Evolutionary conservation across 2,113 vertebrate genomes (phyloP).

Genomic region (Sclerurus mexicanus): DNA sequence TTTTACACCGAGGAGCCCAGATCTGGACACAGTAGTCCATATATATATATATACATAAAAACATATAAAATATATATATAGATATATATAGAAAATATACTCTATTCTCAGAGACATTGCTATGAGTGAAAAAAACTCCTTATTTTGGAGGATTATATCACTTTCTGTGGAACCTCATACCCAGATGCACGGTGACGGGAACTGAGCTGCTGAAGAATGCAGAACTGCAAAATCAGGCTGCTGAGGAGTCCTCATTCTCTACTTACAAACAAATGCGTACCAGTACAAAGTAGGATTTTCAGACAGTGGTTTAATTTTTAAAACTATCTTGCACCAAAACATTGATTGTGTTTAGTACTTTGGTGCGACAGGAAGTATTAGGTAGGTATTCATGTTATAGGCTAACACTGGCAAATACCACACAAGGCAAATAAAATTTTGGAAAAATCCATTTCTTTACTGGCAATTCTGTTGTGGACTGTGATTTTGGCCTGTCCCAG

Average conservation of each 20-base stretch:
- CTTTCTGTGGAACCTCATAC: not conserved
- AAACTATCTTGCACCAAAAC: not conserved
- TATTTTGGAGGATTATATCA: not conserved
- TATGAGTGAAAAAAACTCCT: not conserved
- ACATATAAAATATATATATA: too few relatives aligned
- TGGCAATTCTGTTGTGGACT: not conserved
- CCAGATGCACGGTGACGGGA: not conserved
- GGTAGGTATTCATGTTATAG: not conserved
- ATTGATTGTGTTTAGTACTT: not conserved
- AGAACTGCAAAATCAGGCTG: not conserved
- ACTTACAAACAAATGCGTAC: not conserved
- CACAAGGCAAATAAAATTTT: not conserved
- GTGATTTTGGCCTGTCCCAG: not conserved
- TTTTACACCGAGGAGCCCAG: too few relatives aligned
- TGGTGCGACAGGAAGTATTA: not conserved
- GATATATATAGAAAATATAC: not conserved
- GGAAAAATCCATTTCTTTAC: not conserved
- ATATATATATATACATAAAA: too few relatives aligned
- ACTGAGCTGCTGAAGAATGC: not conserved
- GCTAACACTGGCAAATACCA: not conserved
- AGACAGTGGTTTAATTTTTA: not conserved
- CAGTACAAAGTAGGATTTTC: not conserved
- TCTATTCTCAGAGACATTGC: not conserved
- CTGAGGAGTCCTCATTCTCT: not conserved
- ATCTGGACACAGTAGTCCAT: too few relatives aligned